A percentile compares a stretch with the other conserved stretches of the same genome.
These are phyloP conservation scores for Lepus americanus DNA, from an alignment of 2,113 vertebrate species.

Conservation along the genomic window DNA sequence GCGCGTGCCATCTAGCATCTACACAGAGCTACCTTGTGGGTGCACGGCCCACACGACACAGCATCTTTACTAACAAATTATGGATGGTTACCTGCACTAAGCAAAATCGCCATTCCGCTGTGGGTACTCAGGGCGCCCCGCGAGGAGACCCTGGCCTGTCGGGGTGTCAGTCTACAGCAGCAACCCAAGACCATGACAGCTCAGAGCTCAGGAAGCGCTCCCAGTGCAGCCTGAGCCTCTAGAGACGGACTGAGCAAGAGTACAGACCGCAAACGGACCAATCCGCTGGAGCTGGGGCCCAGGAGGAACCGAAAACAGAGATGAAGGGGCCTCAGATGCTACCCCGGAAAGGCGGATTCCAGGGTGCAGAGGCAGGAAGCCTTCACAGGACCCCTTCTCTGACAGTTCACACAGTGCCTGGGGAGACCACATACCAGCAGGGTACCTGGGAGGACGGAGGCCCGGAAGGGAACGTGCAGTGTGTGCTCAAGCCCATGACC, in stretches of 20 bases:
- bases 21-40: neutral
- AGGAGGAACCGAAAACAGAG: neutral
- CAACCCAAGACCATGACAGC: too few relatives aligned
- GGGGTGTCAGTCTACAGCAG: neutral
- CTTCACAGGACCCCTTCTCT: neutral
- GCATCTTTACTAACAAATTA: neutral
- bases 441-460: accelerated
- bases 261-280: neutral
- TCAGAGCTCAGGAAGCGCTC: neutral
- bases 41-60: neutral
- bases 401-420: neutral
- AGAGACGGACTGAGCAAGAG: neutral
- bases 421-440: neutral
- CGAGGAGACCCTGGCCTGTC: neutral
- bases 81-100: neutral
- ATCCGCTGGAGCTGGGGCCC: neutral
- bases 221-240: neutral
- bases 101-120: neutral
- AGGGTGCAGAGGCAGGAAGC: neutral
- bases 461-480: neutral
- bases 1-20: accelerated
- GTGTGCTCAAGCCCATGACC: neutral
- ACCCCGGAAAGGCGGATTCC: neutral
- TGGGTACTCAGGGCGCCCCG: neutral
- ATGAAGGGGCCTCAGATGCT: neutral